Evolutionary conservation across 2,888 invertebrate genomes (phyloP).

Genomic region (Aphodius granarius): DNA sequence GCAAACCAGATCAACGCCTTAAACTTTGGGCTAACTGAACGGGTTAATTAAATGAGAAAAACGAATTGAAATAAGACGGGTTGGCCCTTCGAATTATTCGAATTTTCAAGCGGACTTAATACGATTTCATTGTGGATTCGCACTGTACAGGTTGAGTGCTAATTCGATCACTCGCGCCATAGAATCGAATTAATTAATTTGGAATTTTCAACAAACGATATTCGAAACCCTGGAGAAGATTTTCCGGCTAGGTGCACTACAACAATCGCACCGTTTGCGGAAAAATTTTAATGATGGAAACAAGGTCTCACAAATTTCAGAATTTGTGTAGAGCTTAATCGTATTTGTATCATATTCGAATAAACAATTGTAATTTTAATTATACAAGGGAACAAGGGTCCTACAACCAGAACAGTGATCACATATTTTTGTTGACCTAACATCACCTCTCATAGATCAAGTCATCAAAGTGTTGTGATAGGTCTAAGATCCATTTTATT

Average conservation of each 20-base stretch:
- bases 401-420: too few relatives aligned
- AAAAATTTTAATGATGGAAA: background rate
- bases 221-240: background rate
- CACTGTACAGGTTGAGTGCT: background rate
- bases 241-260: background rate
- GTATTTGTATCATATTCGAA: too few relatives aligned
- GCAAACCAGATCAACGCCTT: background rate
- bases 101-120: background rate
- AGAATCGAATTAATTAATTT: background rate
- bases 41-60: background rate
- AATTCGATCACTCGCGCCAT: background rate
- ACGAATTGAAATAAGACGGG: background rate
- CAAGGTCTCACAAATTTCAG: background rate
- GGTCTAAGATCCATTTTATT: too few relatives aligned
- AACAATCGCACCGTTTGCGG: background rate
- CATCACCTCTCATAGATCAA: too few relatives aligned
- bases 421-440: too few relatives aligned
- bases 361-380: too few relatives aligned
- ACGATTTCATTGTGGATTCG: background rate
- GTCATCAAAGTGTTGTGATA: too few relatives aligned
- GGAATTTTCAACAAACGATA: background rate
- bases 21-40: background rate
- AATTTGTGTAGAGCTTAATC: too few relatives aligned
- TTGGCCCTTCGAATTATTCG: background rate
- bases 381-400: too few relatives aligned